Conservation (phyloP, 2,797 vertebrate genomes). For the Basileuterus tristriatus region DNA sequence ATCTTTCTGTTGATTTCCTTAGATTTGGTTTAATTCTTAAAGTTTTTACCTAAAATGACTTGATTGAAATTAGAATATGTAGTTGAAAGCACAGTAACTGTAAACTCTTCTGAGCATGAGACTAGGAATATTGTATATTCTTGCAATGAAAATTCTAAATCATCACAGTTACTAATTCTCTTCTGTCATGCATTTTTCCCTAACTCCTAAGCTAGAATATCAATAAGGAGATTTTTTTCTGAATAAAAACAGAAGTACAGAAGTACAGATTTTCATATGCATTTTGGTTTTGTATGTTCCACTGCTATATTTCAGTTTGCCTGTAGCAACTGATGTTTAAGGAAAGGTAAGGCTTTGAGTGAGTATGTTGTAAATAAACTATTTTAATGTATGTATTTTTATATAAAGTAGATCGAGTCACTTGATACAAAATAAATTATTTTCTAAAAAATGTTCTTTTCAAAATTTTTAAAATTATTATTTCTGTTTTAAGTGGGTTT, state of each 20-base stretch:
- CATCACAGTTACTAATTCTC: neutral
- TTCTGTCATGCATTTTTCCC: neutral
- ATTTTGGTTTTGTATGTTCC: neutral
- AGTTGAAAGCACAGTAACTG: neutral
- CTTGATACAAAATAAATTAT: neutral
- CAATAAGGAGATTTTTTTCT: neutral
- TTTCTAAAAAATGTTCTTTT: neutral
- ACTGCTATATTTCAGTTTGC: neutral
- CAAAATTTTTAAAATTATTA: neutral
- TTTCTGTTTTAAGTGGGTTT: constrained; percentile 84
- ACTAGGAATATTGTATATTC: neutral
- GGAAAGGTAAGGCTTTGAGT: neutral
- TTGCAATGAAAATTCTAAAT: neutral
- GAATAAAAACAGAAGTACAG: neutral
- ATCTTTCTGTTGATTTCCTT: neutral
- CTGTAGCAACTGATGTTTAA: neutral
- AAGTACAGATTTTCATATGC: neutral
- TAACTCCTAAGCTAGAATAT: neutral
- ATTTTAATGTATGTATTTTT: neutral
- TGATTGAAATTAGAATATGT: neutral
- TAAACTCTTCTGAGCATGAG: neutral
- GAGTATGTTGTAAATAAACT: neutral
- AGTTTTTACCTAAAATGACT: neutral
- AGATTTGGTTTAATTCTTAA: neutral
- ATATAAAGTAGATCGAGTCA: neutral